Percentiles rank a stretch among this genome's conserved stretches.
phyloP scores from a whole-genome alignment of 2,113 vertebrate genomes.

The Caloenas nicobarica region DNA sequence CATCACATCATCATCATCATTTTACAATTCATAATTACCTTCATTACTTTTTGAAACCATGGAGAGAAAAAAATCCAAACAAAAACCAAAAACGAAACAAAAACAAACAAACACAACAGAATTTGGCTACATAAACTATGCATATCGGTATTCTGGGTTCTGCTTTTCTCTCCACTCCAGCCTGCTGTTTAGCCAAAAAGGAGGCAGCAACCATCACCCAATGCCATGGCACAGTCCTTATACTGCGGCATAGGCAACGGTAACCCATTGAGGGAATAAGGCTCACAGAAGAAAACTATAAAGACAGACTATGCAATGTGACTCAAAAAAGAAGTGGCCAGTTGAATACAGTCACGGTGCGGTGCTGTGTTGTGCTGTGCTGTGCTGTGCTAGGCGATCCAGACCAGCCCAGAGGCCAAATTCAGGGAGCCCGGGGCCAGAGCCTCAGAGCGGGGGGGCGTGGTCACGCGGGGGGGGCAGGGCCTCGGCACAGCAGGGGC shows the following conservation, averaged over 20 bases:
- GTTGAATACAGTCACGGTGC: background rate
- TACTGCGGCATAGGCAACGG: rapidly evolving
- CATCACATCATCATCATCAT: background rate
- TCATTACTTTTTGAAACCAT: slow-evolving; percentile 39
- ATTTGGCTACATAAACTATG: slow-evolving; percentile 30
- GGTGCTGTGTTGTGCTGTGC: too few relatives aligned
- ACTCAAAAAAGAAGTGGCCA: background rate
- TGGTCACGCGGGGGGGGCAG: too few relatives aligned
- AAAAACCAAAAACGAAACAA: too few relatives aligned
- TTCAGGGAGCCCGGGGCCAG: too few relatives aligned
- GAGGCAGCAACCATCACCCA: background rate
- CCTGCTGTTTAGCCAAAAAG: slow-evolving; percentile 25
- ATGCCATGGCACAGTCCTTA: background rate
- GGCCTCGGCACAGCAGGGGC: too few relatives aligned
- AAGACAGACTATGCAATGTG: background rate
- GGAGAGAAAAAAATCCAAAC: slow-evolving; percentile 18
- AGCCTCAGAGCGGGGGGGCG: too few relatives aligned
- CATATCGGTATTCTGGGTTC: background rate
- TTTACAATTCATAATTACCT: slow-evolving; percentile 10
- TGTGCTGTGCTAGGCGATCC: too few relatives aligned
- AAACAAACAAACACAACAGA: background rate
- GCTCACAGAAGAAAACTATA: background rate
- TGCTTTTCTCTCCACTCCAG: background rate
- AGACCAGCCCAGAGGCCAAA: too few relatives aligned
- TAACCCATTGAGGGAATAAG: rapidly evolving